Conservation (phyloP, 2,888 invertebrate genomes). For the Hipparchia sbordonii region DNA sequence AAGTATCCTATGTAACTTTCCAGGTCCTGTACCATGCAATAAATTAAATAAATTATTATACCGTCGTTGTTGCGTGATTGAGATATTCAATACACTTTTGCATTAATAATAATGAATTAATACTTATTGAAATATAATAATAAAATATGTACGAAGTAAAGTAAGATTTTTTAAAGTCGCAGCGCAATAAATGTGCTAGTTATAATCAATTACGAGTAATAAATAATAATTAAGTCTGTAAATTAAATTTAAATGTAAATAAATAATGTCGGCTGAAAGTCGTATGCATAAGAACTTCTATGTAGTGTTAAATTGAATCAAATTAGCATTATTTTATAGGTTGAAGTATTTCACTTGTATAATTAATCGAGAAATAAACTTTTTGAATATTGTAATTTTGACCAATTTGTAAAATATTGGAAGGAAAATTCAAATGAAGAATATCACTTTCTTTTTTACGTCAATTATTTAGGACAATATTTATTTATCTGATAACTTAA, state of each 20-base stretch:
- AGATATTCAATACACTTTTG: no score
- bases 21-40: no score
- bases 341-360: neutral
- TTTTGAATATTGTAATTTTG: conserved; percentile 22
- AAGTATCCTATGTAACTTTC: no score
- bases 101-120: neutral
- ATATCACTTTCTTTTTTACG: neutral
- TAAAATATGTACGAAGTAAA: neutral
- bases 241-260: conserved; percentile 22
- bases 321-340: conserved; percentile 6
- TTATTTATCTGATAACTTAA: neutral
- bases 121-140: no score
- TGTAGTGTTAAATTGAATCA: neutral
- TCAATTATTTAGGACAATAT: neutral
- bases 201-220: neutral
- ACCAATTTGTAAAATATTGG: conserved; percentile 20
- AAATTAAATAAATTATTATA: no score
- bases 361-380: conserved; percentile 1
- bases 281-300: conserved; percentile 8
- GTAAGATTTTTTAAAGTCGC: neutral
- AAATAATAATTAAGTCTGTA: conserved; percentile 8
- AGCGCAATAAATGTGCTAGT: neutral
- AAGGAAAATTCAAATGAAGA: neutral
- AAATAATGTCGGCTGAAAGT: conserved; percentile 17
- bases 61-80: no score